Base-by-base conservation (phyloP, 1,140 invertebrate species). In the Euwallacea fornicatus region DNA sequence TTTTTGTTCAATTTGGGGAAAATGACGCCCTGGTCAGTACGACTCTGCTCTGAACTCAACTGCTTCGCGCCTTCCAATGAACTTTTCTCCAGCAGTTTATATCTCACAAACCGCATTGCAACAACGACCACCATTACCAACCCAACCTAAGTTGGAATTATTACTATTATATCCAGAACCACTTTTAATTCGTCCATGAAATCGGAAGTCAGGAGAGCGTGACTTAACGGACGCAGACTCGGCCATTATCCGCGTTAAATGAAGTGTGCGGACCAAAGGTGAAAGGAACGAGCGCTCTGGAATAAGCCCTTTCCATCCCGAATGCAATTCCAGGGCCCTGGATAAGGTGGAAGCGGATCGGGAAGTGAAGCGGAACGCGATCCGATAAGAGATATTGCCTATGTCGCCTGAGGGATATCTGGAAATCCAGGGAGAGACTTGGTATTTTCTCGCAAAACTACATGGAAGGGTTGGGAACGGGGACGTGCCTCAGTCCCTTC, bases 181-280 rank as follows among this genome's bases (percentile, higher is more conserved):
- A 13, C 33, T 54, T 54, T 55, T 42, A 55, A 66, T 55, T 66
- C 56, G 61, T 44, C 50, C 47, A 55, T 50, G 53, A 62, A 61
- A 72, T 66, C 56, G 69, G 62, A 50, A 73, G 8, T 13, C 61
- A 46, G 61, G 66, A 58, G 46, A 69, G 66, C 42, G 53, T 54
- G 33, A 16, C 60, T 59, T 61, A 70, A 71, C 62, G 73, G 74
- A 59, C 54, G 67, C 58, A 74, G 68, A 69, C 74, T 61, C 61
- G 69, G 71, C 74, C 74, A 77, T 81, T 81, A 80, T 80, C 78
- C 75, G 67, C 75, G 80, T 80, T 81, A 81, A 81, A 81, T 81
- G 80, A 80, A 80, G 79, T 81, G 79, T 80, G 78, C 74, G 75
- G 74, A 75, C 73, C 53, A 71, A 77, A 78, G 79, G 78, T 78